Percentiles rank a stretch among this genome's conserved stretches.
phyloP scores from a whole-genome alignment of 2,113 vertebrate genomes.

The Scortum barcoo region DNA sequence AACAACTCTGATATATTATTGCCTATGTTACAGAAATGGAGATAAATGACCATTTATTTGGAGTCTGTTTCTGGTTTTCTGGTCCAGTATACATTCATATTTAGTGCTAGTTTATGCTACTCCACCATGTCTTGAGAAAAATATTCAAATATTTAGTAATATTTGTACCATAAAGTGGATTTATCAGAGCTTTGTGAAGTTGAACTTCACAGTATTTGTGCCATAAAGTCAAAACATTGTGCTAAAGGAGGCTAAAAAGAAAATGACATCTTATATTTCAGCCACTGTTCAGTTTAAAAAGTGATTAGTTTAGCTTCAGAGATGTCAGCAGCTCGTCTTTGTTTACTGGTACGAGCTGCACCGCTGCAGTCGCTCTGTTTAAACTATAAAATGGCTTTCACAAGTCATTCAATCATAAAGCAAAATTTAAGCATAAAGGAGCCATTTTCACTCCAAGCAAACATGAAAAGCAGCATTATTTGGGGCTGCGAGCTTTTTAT shows the following conservation, averaged over 20 bases:
- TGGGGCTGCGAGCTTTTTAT: neutral
- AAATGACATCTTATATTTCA: neutral
- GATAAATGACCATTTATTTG: neutral
- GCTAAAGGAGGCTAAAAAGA: neutral
- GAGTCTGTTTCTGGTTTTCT: neutral
- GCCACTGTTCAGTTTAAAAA: neutral
- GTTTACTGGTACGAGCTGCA: neutral
- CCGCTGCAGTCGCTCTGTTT: neutral
- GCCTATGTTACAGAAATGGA: neutral
- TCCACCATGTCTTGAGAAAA: neutral
- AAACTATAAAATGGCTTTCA: neutral
- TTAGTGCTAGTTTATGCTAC: neutral
- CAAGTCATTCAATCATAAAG: neutral
- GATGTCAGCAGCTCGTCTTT: neutral
- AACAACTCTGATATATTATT: too few species aligned
- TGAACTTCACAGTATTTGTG: too few species aligned
- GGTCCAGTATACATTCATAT: neutral
- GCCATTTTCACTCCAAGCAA: neutral
- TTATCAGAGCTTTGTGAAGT: too few species aligned
- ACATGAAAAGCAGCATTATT: neutral
- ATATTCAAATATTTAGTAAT: too few species aligned
- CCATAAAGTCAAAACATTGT: neutral
- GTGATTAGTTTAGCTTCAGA: neutral
- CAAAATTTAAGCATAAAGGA: neutral
- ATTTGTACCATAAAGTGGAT: too few species aligned